These are phyloP conservation scores for Myiotriccus ornatus DNA, from an alignment of 2,797 vertebrate species.

Conservation along the genomic window DNA sequence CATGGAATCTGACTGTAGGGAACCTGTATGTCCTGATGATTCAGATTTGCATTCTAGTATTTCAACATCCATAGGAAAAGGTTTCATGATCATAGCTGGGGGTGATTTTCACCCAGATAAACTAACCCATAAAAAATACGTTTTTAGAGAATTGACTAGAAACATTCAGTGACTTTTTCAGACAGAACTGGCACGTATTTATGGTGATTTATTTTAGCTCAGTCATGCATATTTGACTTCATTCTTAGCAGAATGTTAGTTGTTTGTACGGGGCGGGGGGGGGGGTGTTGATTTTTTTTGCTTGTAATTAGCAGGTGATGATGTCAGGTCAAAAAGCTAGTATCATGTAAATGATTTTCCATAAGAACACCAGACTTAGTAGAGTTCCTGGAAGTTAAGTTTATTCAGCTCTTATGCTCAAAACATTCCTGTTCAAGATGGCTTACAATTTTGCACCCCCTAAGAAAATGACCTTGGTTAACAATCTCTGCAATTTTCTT, in stretches of 20 bases:
- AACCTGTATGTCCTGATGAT: neutral
- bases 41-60: neutral
- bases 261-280: neutral
- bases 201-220: neutral
- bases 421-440: neutral
- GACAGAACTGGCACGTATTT: neutral
- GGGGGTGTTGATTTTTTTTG: neutral
- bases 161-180: neutral
- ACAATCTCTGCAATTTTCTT: constrained; percentile 22
- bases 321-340: neutral
- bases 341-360: neutral
- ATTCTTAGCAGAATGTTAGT: neutral
- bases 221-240: neutral
- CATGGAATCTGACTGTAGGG: neutral
- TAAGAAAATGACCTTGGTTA: neutral
- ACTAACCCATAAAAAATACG: neutral
- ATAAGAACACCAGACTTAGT: neutral
- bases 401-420: neutral
- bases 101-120: neutral
- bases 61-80: neutral
- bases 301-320: neutral
- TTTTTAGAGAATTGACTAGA: neutral
- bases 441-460: neutral
- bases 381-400: neutral
- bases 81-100: neutral